A percentile compares a stretch with the other conserved stretches of the same genome.
Conservation (phyloP, 1,140 invertebrate species). For the Drosophila pseudoananassae region DNA sequence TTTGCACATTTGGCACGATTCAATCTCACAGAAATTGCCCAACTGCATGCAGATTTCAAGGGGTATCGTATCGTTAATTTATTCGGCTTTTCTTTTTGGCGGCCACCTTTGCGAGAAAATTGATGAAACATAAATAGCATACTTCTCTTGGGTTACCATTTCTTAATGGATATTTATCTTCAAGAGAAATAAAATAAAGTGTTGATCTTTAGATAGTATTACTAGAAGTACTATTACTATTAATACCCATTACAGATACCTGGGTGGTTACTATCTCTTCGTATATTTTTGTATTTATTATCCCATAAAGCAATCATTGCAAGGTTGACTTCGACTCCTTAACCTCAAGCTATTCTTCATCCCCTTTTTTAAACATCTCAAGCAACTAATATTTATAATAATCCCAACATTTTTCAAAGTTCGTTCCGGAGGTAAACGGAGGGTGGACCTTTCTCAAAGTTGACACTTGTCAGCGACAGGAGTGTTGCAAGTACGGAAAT, state of each 20-base stretch:
- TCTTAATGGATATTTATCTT: too few relatives aligned
- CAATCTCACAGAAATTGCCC: slow-evolving; percentile 47
- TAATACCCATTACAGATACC: too few relatives aligned
- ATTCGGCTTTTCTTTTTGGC: neutral
- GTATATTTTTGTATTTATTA: too few relatives aligned
- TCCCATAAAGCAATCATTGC: too few relatives aligned
- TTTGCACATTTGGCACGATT: slow-evolving; percentile 66
- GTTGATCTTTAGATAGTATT: too few relatives aligned
- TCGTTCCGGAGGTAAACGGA: neutral
- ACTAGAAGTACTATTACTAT: too few relatives aligned
- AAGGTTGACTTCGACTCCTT: too few relatives aligned
- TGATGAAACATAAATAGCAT: neutral
- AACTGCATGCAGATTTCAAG: slow-evolving; percentile 52
- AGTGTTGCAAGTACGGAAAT: slow-evolving; percentile 18
- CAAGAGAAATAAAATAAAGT: too few relatives aligned
- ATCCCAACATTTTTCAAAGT: neutral
- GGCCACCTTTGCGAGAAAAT: neutral
- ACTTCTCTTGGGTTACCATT: too few relatives aligned
- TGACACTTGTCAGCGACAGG: slow-evolving; percentile 49
- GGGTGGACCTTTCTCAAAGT: slow-evolving; percentile 31
- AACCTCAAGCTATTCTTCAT: too few relatives aligned
- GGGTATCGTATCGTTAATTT: neutral
- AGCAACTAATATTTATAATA: neutral
- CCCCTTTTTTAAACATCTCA: neutral
- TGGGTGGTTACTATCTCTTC: too few relatives aligned